Evolutionary conservation across 2,888 invertebrate genomes (phyloP).

Genomic region (Thereva unica): DNA sequence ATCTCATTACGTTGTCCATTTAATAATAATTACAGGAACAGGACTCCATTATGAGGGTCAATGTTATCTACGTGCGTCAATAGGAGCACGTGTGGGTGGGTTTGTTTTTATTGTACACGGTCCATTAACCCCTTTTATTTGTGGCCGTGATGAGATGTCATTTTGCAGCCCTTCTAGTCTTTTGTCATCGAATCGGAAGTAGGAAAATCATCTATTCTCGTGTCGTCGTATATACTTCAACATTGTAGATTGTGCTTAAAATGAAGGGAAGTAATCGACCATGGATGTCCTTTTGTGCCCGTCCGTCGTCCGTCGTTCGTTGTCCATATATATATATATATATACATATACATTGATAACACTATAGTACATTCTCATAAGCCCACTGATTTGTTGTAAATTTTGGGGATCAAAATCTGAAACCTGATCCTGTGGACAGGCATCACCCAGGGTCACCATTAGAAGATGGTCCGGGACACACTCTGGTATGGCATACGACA

Average conservation of each 20-base stretch:
- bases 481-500: slow-evolving; percentile 2
- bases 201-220: not conserved
- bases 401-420: slow-evolving; percentile 16
- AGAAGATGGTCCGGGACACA: slow-evolving; percentile 20
- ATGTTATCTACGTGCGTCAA: slow-evolving; percentile 27
- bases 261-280: slow-evolving; percentile 31
- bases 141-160: too few species aligned
- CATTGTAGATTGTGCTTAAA: slow-evolving; percentile 6
- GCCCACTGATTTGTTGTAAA: slow-evolving; percentile 32
- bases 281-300: slow-evolving; percentile 15
- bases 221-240: not conserved
- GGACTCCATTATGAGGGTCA: slow-evolving; percentile 25
- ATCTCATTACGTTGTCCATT: slow-evolving; percentile 30
- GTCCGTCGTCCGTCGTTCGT: too few species aligned
- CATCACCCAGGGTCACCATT: slow-evolving; percentile 11
- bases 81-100: slow-evolving; percentile 21
- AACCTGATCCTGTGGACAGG: slow-evolving; percentile 18
- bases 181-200: too few species aligned
- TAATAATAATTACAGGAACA: slow-evolving; percentile 19
- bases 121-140: slow-evolving; percentile 27
- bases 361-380: slow-evolving; percentile 16
- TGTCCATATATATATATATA: not conserved
- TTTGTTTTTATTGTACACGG: slow-evolving; percentile 29
- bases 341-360: slow-evolving; percentile 27
- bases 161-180: not conserved